Evolutionary conservation across 2,113 vertebrate species (phyloP).

Genomic region (Coregonus clupeaformis): DNA sequence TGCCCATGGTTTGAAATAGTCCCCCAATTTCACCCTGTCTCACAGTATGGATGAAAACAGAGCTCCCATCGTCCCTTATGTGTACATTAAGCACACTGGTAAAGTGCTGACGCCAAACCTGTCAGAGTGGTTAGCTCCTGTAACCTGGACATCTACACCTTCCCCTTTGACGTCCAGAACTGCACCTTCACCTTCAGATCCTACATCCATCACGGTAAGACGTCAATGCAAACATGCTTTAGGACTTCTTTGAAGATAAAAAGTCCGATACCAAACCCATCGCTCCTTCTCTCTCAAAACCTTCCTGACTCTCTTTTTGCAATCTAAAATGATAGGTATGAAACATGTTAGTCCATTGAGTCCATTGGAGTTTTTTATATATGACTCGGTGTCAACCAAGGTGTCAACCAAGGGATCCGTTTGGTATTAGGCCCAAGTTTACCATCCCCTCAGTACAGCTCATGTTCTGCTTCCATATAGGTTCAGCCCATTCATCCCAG

Average conservation of each 20-base stretch:
- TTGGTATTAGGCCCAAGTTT: no score
- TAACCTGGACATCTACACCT: constrained; percentile 71
- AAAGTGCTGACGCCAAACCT: constrained; percentile 32
- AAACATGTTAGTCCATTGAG: no score
- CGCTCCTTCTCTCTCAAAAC: no score
- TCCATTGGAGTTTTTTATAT: no score
- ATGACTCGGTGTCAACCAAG: no score
- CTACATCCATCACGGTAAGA: constrained; percentile 61
- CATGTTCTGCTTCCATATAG: no score
- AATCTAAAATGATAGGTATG: no score
- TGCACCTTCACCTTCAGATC: constrained; percentile 69
- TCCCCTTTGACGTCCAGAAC: constrained; percentile 75
- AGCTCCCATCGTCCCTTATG: constrained; percentile 57
- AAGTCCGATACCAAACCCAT: neutral
- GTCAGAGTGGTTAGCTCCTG: constrained; percentile 70
- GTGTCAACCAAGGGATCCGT: no score
- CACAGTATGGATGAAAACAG: constrained; percentile 69
- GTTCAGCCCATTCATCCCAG: no score
- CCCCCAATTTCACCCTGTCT: neutral
- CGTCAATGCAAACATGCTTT: neutral
- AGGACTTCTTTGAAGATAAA: neutral
- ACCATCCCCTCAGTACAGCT: no score
- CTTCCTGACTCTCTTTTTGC: no score
- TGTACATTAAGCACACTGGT: constrained; percentile 52
- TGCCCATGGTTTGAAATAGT: neutral